Conservation (phyloP, 2,113 vertebrate genomes). For the Ariopsis seemanni region DNA sequence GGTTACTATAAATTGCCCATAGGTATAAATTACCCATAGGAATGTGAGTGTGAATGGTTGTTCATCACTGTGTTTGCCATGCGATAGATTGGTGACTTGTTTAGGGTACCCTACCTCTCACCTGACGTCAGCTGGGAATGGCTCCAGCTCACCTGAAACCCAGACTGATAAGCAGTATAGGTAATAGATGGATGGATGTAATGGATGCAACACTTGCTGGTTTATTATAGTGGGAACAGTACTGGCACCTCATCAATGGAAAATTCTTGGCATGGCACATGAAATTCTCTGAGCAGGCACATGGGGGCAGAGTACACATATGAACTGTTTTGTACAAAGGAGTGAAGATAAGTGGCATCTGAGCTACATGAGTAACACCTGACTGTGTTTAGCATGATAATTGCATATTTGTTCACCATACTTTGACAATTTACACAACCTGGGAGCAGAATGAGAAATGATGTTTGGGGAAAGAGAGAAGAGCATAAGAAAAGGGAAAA, state of each 20-base stretch:
- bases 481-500: conserved; percentile 7
- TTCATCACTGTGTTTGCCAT: too few species aligned
- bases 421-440: neutral
- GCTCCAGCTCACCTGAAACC: too few species aligned
- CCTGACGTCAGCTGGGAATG: too few species aligned
- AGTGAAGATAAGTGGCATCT: neutral
- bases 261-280: neutral
- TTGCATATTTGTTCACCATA: neutral
- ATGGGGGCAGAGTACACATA: conserved; percentile 46
- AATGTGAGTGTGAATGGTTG: too few species aligned
- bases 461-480: conserved; percentile 27
- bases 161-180: too few species aligned
- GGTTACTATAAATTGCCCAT: too few species aligned
- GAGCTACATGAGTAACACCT: neutral
- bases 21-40: too few species aligned
- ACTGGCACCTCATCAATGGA: too few species aligned
- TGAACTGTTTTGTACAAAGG: neutral
- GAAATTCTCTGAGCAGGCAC: conserved; percentile 33
- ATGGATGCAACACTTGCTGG: neutral
- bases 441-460: neutral
- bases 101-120: too few species aligned
- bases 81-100: too few species aligned
- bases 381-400: neutral
- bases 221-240: neutral
- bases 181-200: neutral